Evolutionary conservation across 2,797 vertebrate species (phyloP).

Genomic region (Liasis olivaceus): DNA sequence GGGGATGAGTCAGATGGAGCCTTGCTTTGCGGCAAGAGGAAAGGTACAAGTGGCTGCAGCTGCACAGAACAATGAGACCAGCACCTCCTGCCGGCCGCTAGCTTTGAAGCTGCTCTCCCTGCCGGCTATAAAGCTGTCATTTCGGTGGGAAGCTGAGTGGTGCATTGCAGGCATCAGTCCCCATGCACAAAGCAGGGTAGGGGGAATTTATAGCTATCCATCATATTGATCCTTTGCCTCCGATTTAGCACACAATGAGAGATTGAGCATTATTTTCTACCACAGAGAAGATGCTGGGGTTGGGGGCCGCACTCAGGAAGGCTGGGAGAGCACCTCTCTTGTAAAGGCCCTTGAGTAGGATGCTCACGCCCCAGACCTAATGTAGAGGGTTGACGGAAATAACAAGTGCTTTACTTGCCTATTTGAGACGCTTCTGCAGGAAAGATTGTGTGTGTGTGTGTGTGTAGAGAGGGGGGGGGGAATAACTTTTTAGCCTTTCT

Average conservation of each 20-base stretch:
- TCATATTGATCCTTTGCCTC: not conserved
- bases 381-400: not conserved
- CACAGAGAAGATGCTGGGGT: no score
- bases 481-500: not conserved
- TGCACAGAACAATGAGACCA: not conserved
- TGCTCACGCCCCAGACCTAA: not conserved
- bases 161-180: slow-evolving; percentile 41
- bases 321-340: not conserved
- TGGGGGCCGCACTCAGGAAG: not conserved
- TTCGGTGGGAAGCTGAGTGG: not conserved
- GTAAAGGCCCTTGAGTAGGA: not conserved
- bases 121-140: not conserved
- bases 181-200: not conserved
- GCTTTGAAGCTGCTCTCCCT: not conserved
- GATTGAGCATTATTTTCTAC: no score
- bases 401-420: not conserved
- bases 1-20: fast-evolving
- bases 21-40: not conserved
- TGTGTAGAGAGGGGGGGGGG: no score
- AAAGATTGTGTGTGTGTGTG: not conserved
- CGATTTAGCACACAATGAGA: not conserved
- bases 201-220: not conserved
- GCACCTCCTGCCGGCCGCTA: slow-evolving; percentile 26
- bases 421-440: not conserved
- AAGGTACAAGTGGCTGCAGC: not conserved